These are phyloP conservation scores for Microplitis manilae DNA, from an alignment of 2,888 invertebrate species.

Conservation along the genomic window DNA sequence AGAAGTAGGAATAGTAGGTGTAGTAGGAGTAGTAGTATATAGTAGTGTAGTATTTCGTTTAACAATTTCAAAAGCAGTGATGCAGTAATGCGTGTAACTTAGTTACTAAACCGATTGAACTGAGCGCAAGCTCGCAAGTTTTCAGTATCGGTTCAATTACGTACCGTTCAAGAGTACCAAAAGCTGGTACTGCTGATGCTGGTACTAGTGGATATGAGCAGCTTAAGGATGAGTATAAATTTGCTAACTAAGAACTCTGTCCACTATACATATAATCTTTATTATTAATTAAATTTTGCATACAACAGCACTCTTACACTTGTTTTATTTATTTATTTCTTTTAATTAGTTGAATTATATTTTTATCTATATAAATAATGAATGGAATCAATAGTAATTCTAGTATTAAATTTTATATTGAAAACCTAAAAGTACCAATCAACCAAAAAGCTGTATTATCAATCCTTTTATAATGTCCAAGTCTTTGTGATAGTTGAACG, in stretches of 20 bases:
- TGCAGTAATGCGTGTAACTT: slow-evolving; percentile 37
- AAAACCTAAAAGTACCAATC: slow-evolving; percentile 1
- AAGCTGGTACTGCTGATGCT: neutral
- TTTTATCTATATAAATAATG: no score
- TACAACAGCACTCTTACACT: slow-evolving; percentile 44
- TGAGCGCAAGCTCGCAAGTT: slow-evolving; percentile 10
- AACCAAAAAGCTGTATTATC: neutral
- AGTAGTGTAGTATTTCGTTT: neutral
- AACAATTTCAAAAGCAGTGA: slow-evolving; percentile 22
- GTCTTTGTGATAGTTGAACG: neutral
- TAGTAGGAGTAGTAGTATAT: no score
- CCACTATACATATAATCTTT: neutral
- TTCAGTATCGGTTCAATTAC: neutral
- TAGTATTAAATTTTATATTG: no score
- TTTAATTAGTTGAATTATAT: no score
- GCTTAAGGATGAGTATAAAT: slow-evolving; percentile 47
- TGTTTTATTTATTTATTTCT: no score
- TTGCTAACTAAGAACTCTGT: slow-evolving; percentile 63
- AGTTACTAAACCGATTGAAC: slow-evolving; percentile 35
- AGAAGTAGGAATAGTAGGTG: no score
- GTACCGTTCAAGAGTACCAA: neutral
- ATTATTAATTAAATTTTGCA: slow-evolving; percentile 70
- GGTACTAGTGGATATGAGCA: slow-evolving; percentile 12
- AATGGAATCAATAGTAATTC: no score
- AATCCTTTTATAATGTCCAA: slow-evolving; percentile 5